Evolutionary conservation across 2,797 vertebrate species (phyloP), one percentile per base, ranked within the genome.

Genomic region (Crypturellus tataupa): DNA sequence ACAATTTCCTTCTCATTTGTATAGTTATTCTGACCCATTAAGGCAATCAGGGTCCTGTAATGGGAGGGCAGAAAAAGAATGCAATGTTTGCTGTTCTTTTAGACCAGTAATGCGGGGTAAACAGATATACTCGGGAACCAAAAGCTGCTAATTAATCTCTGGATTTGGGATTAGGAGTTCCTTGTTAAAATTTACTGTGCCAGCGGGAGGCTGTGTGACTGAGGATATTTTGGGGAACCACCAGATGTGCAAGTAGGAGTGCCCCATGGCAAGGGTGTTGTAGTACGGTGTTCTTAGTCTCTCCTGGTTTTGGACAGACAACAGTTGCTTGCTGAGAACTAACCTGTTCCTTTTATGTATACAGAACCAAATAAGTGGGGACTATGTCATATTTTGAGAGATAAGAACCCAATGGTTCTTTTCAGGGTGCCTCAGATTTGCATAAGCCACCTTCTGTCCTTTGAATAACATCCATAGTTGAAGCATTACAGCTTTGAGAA

Each of bases 91-190:
- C 89, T 97, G 96, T 97, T 91, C 94, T 95, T 93, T 97, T 97
- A 98, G 97, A 90, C 80, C 60, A 97, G 47, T 70, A 92, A 94
- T 64, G 87, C 69, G 87, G 75, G 79, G 95, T 96, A 97, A 98
- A 97, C 87, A 96, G 79, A 89, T 96, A 83, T 46, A 85, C 75
- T 53, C 81, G 56, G 53, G 53, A 71, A 73, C 40, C 67, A 68
- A 31, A 94, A 97, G 91, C 94, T 98, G 97, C 97, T 98, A 98
- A 98, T 98, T 97, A 98, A 98, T 98, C 97, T 97, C 87, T 92
- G 95, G 86, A 96, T 98, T 93, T 93, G 93, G 55, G 91, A 89
- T 77, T 95, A 88, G 70, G 77, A 95, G 84, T 94, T 94, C 97
- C 92, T 90, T 95, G 65, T 62, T 68, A 77, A 79, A 83, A 75